A percentile compares a stretch with the other conserved stretches of the same genome.
Conservation (phyloP, 2,888 invertebrate species). For the Ormyrus thymus region DNA sequence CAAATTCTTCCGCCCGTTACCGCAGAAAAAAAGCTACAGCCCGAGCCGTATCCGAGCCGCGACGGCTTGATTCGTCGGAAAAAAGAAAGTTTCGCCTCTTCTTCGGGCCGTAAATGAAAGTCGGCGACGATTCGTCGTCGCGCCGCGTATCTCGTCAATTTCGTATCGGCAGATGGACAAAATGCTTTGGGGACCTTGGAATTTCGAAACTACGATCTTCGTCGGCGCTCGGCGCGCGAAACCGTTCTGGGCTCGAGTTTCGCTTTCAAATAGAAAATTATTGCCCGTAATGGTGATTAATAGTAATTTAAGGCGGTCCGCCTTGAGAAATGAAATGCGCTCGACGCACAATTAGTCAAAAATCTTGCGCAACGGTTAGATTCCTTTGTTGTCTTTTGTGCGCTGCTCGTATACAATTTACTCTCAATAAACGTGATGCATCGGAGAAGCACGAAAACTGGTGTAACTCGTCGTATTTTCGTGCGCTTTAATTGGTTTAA, state of each 20-base stretch:
- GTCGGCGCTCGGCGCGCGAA: constrained; percentile 21
- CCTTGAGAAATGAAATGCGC: constrained; percentile 24
- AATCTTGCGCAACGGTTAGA: constrained; percentile 1
- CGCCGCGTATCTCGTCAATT: constrained; percentile 28
- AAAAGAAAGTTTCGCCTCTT: constrained; percentile 50
- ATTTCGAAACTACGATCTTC: constrained; percentile 40
- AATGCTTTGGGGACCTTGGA: constrained; percentile 13
- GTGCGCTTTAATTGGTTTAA: no score
- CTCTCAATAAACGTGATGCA: no score
- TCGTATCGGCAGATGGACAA: constrained; percentile 26
- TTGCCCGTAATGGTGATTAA: constrained; percentile 24
- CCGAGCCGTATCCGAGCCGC: neutral
- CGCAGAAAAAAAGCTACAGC: no score
- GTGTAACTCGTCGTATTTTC: no score
- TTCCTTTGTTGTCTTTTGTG: no score
- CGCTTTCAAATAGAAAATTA: constrained; percentile 43
- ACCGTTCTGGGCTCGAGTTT: constrained; percentile 13
- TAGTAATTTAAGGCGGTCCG: constrained; percentile 31
- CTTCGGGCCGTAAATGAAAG: constrained; percentile 49
- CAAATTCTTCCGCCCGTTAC: neutral
- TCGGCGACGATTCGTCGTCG: neutral
- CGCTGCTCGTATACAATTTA: no score
- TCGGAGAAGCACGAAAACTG: no score
- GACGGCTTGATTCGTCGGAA: neutral
- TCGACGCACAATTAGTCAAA: neutral